Evolutionary conservation across 2,888 invertebrate species (phyloP).

Genomic region (Rosalia funebris): DNA sequence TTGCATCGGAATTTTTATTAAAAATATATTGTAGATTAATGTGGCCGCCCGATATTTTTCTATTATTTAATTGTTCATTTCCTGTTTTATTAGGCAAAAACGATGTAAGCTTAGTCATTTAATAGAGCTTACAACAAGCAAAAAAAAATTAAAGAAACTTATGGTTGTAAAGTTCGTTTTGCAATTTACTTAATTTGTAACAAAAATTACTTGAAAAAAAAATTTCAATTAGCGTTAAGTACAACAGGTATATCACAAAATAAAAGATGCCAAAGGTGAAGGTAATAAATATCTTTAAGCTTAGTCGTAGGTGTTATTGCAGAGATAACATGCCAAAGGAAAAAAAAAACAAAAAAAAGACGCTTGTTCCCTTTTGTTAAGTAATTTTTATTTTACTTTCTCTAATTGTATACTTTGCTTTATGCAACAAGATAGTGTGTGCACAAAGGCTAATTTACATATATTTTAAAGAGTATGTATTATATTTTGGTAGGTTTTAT

Average conservation of each 20-base stretch:
- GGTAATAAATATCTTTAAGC: not conserved
- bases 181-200: not conserved
- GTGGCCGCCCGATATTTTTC: not conserved
- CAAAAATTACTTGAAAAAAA: not conserved
- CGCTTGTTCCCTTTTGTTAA: not conserved
- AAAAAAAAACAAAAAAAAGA: not conserved
- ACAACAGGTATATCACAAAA: conserved; percentile 8
- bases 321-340: not conserved
- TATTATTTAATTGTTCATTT: not conserved
- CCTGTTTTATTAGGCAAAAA: not conserved
- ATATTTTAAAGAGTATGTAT: not conserved
- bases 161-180: not conserved
- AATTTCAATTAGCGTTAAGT: conserved; percentile 3
- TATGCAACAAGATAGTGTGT: not conserved
- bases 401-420: not conserved
- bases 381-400: no score
- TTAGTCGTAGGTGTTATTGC: not conserved
- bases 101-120: not conserved
- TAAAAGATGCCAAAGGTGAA: conserved; percentile 4
- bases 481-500: conserved; percentile 29
- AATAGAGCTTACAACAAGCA: not conserved
- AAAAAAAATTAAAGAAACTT: not conserved
- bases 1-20: conserved; percentile 28
- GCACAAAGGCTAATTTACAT: not conserved
- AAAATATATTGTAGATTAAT: conserved; percentile 26